Evolutionary conservation across 2,797 vertebrate species (phyloP).

Genomic region (Chaetodon trifasciatus): DNA sequence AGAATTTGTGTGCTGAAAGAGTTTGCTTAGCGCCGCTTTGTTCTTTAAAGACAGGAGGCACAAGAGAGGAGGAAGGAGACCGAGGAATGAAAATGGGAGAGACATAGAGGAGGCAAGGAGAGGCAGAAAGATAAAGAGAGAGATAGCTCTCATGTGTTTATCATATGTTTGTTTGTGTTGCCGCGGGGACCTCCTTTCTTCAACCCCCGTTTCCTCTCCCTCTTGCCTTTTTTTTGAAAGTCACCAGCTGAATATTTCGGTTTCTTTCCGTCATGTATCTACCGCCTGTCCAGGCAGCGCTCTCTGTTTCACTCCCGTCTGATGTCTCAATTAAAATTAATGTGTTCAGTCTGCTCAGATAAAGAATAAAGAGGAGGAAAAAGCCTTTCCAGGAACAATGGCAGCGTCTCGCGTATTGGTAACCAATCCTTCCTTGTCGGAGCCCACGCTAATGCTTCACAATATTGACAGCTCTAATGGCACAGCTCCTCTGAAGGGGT

Average conservation of each 20-base stretch:
- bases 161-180: slow-evolving; percentile 81
- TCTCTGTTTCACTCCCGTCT: slow-evolving; percentile 68
- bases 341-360: slow-evolving; percentile 76
- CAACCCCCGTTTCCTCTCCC: slow-evolving; percentile 47
- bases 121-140: slow-evolving; percentile 65
- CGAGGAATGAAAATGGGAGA: slow-evolving; percentile 49
- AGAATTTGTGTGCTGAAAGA: slow-evolving; percentile 51
- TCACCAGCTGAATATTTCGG: slow-evolving; percentile 45
- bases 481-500: slow-evolving; percentile 34
- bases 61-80: slow-evolving; percentile 59
- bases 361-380: slow-evolving; percentile 72
- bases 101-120: slow-evolving; percentile 33
- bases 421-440: slow-evolving; percentile 70
- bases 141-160: slow-evolving; percentile 76
- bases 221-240: slow-evolving; percentile 31
- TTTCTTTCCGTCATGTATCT: slow-evolving; percentile 61
- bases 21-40: slow-evolving; percentile 67
- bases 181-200: slow-evolving; percentile 68
- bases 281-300: slow-evolving; percentile 73
- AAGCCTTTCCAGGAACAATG: slow-evolving; percentile 74
- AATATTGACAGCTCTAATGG: slow-evolving; percentile 76
- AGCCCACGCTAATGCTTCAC: slow-evolving; percentile 60
- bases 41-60: slow-evolving; percentile 71
- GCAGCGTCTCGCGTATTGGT: slow-evolving; percentile 62
- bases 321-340: slow-evolving; percentile 83